Evolutionary conservation across 2,888 invertebrate species (phyloP).

Genomic region (Drosophila gaucha): DNA sequence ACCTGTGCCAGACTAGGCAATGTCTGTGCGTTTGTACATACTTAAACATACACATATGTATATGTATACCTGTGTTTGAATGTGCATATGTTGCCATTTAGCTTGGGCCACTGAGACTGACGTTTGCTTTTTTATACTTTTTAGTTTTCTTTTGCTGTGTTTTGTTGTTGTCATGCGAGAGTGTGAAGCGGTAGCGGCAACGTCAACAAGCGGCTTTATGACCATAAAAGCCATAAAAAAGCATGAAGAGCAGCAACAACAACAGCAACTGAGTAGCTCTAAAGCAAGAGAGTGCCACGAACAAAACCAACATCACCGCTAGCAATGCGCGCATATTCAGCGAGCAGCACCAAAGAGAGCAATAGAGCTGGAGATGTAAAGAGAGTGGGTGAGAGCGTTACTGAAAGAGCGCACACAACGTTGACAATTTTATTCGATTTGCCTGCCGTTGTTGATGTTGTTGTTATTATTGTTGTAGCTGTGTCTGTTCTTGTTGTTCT

Average conservation of each 20-base stretch:
- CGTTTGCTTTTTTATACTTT: constrained; percentile 29
- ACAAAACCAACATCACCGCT: not conserved
- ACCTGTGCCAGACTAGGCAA: constrained; percentile 48
- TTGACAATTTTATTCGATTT: constrained; percentile 65
- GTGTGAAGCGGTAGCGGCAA: constrained; percentile 64
- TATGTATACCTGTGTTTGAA: constrained; percentile 23
- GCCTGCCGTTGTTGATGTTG: constrained; percentile 16
- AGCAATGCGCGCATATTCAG: constrained; percentile 9
- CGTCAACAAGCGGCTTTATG: constrained; percentile 75
- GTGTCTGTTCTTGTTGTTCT: constrained; percentile 27
- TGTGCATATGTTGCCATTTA: constrained; percentile 71
- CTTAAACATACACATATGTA: too few species aligned
- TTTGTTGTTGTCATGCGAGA: constrained; percentile 48
- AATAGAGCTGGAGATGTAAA: constrained; percentile 11
- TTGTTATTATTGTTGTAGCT: constrained; percentile 13
- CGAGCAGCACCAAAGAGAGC: constrained; percentile 24
- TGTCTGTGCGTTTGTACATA: constrained; percentile 11
- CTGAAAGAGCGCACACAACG: constrained; percentile 14
- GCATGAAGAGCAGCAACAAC: constrained; percentile 58
- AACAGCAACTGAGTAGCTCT: constrained; percentile 41
- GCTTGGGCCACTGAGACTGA: constrained; percentile 51
- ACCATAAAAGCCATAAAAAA: constrained; percentile 77
- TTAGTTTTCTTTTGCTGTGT: constrained; percentile 30
- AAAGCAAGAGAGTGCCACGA: constrained; percentile 26
- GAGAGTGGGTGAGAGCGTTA: constrained; percentile 15